Conservation (phyloP, 2,888 invertebrate species). For the Exephanes ischioxanthus region DNA sequence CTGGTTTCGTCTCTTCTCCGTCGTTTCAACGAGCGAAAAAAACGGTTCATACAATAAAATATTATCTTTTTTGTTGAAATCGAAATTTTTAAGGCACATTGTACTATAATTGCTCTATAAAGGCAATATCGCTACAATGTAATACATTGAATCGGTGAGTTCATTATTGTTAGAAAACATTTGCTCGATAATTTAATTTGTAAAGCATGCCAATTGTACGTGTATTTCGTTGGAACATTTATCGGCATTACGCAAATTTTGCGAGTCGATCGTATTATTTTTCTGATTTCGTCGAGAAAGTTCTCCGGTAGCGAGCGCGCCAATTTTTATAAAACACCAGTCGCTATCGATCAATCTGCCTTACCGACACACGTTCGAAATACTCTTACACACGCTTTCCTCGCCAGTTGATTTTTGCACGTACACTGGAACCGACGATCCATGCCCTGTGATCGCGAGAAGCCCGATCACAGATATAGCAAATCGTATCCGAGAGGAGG, state of each 20-base stretch:
- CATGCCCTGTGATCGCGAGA: slow-evolving; percentile 8
- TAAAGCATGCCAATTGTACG: not conserved
- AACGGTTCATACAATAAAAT: not conserved
- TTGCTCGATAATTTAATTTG: not conserved
- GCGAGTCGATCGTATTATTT: not conserved
- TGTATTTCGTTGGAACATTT: not conserved
- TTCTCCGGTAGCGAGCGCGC: not conserved
- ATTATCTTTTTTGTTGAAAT: not conserved
- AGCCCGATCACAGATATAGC: slow-evolving; percentile 3
- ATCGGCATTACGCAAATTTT: not conserved
- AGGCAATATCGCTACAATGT: not conserved
- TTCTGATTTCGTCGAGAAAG: not conserved
- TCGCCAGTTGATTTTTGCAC: slow-evolving; percentile 14
- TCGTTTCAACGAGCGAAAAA: not conserved
- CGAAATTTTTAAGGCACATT: not conserved
- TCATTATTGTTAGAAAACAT: not conserved
- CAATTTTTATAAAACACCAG: not conserved
- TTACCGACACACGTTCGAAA: not conserved
- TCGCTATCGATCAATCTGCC: not conserved
- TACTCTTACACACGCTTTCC: not conserved
- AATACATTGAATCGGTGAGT: not conserved
- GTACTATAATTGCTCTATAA: not conserved
- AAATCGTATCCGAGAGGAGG: not conserved
- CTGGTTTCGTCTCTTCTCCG: not conserved
- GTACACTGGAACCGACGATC: slow-evolving; percentile 11